Evolutionary conservation across 1,140 invertebrate species (phyloP).

Genomic region (Carposina sasakii): DNA sequence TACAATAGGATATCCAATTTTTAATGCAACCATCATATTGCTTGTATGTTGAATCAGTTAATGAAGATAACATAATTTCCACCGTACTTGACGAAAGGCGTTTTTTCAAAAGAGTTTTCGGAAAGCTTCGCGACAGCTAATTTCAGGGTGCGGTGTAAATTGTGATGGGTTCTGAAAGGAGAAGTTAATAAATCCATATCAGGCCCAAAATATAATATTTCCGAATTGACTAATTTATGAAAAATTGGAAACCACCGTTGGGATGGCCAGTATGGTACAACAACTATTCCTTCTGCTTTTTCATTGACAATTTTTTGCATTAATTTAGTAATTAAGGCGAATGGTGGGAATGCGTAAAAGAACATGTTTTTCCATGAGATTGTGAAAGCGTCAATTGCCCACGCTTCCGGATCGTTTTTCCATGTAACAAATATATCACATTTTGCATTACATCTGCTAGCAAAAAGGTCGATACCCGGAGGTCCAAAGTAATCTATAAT

Average conservation of each 20-base stretch:
- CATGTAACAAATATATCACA: constrained; percentile 6
- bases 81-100: constrained; percentile 1
- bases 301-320: constrained; percentile 11
- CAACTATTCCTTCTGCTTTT: constrained; percentile 17
- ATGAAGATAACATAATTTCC: not conserved
- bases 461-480: constrained; percentile 3
- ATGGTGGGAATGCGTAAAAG: constrained; percentile 16
- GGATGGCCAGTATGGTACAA: constrained; percentile 21
- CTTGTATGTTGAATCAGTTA: not conserved
- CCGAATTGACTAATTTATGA: constrained; percentile 1
- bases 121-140: constrained; percentile 18
- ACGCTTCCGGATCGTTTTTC: constrained; percentile 1
- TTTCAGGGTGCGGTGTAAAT: constrained; percentile 7
- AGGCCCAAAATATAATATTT: constrained; percentile 7
- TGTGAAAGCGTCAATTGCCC: constrained; percentile 6
- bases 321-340: constrained; percentile 11
- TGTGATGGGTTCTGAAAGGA: constrained; percentile 15
- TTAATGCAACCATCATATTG: not conserved
- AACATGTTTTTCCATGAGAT: constrained; percentile 1
- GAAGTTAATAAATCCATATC: constrained; percentile 12
- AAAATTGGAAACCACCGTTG: constrained; percentile 33
- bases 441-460: not conserved
- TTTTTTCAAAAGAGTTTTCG: constrained; percentile 12
- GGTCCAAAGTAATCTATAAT: not conserved
- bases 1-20: not conserved